Evolutionary conservation across 2,797 vertebrate species (phyloP).

Genomic region (Paratrypauchen microcephalus): DNA sequence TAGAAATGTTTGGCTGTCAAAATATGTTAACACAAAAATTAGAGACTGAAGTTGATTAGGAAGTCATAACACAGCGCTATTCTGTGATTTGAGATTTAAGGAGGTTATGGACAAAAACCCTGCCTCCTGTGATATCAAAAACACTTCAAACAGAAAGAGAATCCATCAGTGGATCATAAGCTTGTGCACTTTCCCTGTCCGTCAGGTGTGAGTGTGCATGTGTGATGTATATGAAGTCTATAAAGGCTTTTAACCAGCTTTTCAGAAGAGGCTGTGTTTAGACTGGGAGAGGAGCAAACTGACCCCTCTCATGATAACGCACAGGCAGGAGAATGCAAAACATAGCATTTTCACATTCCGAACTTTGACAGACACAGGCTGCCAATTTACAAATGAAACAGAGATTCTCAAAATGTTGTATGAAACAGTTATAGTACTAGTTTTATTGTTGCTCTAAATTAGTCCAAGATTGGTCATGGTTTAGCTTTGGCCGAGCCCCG

Average conservation of each 20-base stretch:
- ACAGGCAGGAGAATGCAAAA: conserved; percentile 21
- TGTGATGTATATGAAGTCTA: conserved; percentile 36
- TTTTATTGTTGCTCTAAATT: neutral
- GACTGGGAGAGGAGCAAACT: conserved; percentile 33
- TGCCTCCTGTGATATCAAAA: conserved; percentile 63
- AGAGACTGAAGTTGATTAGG: conserved; percentile 18
- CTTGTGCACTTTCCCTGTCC: conserved; percentile 56
- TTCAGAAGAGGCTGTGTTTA: conserved; percentile 60
- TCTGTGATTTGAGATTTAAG: conserved; percentile 19
- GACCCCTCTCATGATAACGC: conserved; percentile 30
- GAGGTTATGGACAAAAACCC: conserved; percentile 42
- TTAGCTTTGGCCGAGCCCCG: neutral
- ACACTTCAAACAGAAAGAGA: conserved; percentile 43
- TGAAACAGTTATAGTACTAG: too few relatives aligned
- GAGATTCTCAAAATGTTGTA: neutral
- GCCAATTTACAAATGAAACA: neutral
- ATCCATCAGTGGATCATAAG: conserved; percentile 41
- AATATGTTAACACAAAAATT: conserved; percentile 13
- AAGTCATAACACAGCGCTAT: conserved; percentile 28
- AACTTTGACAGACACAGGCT: neutral
- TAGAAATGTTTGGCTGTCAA: conserved; percentile 9
- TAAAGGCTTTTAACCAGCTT: conserved; percentile 39
- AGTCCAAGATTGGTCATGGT: neutral
- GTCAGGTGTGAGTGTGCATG: conserved; percentile 46
- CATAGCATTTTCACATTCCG: conserved; percentile 19